Base-by-base conservation (phyloP, 1,140 invertebrate species). In the Cydia pomonella region DNA sequence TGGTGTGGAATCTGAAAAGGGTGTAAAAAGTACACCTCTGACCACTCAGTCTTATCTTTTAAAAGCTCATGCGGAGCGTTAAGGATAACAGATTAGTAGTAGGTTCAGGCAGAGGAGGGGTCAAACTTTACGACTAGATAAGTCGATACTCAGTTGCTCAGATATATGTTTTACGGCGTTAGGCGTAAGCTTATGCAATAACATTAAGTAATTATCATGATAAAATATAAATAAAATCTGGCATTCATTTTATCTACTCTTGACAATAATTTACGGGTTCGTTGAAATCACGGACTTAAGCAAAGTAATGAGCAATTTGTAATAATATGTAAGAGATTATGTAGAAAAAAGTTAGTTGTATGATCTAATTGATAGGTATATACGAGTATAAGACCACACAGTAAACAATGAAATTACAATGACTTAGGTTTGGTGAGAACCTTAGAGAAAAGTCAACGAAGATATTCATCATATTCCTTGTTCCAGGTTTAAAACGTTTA, bases 141-240 rank as follows among this genome's bases (percentile, higher is more conserved):
- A 66, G 6, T 33, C 16, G 63, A 66, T 16, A 7, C 16, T 29
- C 12, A 18, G 3, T 66, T 29, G 13, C 23, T 12, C 6, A 16
- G 5, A 33, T 27, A 66, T 66, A 66, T 29, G 25, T 66, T 63
- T 66, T 66, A 66, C 27, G 5, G 16, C 6, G 2, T 29, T n/a
- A 66, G 63, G 63, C 63, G 63, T 25, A 66, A 33, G 13, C 29
- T 66, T 66, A 33, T 66, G 63, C n/a, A 25, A 29, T 29, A 18
- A 66, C 63, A 66, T 66, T 66, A n/a, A n/a, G n/a, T n/a, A 66
- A 66, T 66, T 66, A 66, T 33, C 63, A 33, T 33, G 63, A 29
- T 66, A n/a, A 66, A 66, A 66, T 7, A 25, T n/a, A 6, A 66
- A 66, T 66, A 66, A 66, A 66, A 33, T 16, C 16, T 66, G 25